Base-by-base conservation (phyloP, 1,140 invertebrate genomes). In the Bombus pascuorum region DNA sequence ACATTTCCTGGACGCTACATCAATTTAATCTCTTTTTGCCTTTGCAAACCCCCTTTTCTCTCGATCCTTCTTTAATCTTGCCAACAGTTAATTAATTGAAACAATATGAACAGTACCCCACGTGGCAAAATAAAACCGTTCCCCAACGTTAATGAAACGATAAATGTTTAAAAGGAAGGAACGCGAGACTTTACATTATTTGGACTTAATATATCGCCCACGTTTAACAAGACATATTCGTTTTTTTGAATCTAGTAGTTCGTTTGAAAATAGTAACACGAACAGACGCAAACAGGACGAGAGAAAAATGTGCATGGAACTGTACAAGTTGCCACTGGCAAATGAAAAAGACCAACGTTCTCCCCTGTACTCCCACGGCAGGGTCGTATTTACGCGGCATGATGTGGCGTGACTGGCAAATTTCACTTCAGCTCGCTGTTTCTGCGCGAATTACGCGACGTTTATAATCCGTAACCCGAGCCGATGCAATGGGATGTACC, bases 401-500 rank as follows among this genome's bases (percentile, higher is more conserved):
- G 81, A 85, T 85, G 78, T 85, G 22, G 28, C 83, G 70, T 73
- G 71, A 68, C 83, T 81, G 78, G 83, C 83, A 81, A 85, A 81
- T 85, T 85, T 85, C 70, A 66, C 78, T 73, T 68, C 57, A 53
- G 25, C 66, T 32, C 76, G 62, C 22, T 18, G 83, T 65, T 74
- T 74, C 70, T 3, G 34, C 25, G 44, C 71, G 83, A 86, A 81
- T 81, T 86, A 82, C 59, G 65, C 84, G 72, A 70, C 79, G 84
- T 86, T 86, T 82, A 86, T 86, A 83, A 86, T 86, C 79, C 85
- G 85, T 86, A 71, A 76, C 84, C 34, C 72, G 78, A 68, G 57
- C 53, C 12, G 12, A 44, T 25, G 83, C 77, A 57, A 74, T 37
- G 70, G 34, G 84, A 75, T 71, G 70, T 65, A 53, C 12, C 13